Conservation (phyloP, 2,888 invertebrate species). For the Drosophila differens region DNA sequence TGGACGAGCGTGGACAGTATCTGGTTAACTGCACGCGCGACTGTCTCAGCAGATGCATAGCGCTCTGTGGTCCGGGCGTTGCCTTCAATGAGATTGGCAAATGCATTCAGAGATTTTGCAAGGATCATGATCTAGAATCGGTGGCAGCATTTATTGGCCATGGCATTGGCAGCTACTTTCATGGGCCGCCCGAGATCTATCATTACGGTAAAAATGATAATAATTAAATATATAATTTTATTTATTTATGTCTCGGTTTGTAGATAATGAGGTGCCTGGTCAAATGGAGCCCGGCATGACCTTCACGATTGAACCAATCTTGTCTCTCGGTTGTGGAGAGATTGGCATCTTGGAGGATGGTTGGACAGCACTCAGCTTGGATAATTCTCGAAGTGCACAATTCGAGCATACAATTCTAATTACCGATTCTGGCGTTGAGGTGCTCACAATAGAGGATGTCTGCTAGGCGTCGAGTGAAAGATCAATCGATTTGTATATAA, state of each 20-base stretch:
- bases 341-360: slow-evolving; percentile 92
- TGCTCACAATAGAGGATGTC: slow-evolving; percentile 90
- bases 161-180: slow-evolving; percentile 96
- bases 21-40: slow-evolving; percentile 90
- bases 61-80: slow-evolving; percentile 87
- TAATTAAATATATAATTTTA: too few relatives aligned
- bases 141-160: slow-evolving; percentile 95
- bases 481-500: slow-evolving; percentile 15
- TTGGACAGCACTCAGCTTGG: slow-evolving; percentile 96
- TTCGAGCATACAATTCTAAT: slow-evolving; percentile 96
- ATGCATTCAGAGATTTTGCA: slow-evolving; percentile 88
- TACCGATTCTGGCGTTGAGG: slow-evolving; percentile 91
- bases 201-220: slow-evolving; percentile 89
- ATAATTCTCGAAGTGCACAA: slow-evolving; percentile 94
- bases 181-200: slow-evolving; percentile 95
- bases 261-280: slow-evolving; percentile 89
- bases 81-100: slow-evolving; percentile 88
- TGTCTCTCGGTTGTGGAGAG: slow-evolving; percentile 90
- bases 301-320: slow-evolving; percentile 96
- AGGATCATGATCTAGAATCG: slow-evolving; percentile 88
- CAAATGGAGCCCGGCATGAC: slow-evolving; percentile 95
- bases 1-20: slow-evolving; percentile 90
- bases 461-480: slow-evolving; percentile 2
- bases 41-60: slow-evolving; percentile 89
- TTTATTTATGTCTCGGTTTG: neutral